Conservation (phyloP, 2,888 invertebrate genomes). For the Nesidiocoris tenuis region DNA sequence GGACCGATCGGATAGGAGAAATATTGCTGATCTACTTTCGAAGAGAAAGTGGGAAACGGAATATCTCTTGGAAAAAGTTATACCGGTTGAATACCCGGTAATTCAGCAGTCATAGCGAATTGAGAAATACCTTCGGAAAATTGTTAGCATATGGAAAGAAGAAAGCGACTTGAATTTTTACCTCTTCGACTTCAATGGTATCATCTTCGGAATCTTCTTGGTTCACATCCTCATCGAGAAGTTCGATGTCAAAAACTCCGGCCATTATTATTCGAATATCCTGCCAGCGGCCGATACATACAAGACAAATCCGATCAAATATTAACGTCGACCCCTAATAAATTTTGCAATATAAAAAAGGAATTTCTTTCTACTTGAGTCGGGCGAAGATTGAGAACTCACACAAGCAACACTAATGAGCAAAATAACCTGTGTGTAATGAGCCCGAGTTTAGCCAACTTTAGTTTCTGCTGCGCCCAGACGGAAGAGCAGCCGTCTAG, state of each 20-base stretch:
- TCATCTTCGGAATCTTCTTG: slow-evolving; percentile 83
- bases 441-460: background rate
- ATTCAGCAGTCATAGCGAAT: too few relatives aligned
- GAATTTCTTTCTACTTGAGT: background rate
- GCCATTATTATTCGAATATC: slow-evolving; percentile 65
- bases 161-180: slow-evolving; percentile 56
- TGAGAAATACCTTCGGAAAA: background rate
- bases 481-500: background rate
- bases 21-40: slow-evolving; percentile 1
- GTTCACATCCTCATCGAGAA: slow-evolving; percentile 70
- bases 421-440: slow-evolving; percentile 30
- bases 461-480: background rate
- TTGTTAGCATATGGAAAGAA: background rate
- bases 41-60: slow-evolving; percentile 12
- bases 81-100: background rate
- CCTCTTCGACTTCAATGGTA: slow-evolving; percentile 83
- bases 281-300: background rate
- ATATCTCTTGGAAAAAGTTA: slow-evolving; percentile 8
- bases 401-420: slow-evolving; percentile 31
- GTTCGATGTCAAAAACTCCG: slow-evolving; percentile 91
- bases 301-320: background rate
- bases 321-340: slow-evolving; percentile 2
- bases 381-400: background rate
- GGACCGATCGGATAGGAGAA: background rate
- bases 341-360: slow-evolving; percentile 38